Conservation (phyloP, 1,140 invertebrate genomes). For the Gyrodactylus bullatarudis region DNA sequence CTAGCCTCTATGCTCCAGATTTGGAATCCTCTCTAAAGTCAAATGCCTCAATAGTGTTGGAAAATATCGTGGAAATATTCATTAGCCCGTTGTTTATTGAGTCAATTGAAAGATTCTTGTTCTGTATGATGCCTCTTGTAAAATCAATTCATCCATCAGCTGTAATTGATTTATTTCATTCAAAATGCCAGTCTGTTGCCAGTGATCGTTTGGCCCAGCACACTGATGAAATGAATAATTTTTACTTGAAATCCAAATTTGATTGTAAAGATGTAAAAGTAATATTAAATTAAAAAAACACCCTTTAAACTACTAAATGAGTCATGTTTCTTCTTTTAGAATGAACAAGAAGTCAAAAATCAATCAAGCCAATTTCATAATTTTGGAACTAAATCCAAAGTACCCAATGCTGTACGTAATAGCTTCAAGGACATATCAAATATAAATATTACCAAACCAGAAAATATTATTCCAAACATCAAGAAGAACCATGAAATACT, state of each 20-base stretch:
- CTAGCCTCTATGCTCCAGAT: background rate
- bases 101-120: background rate
- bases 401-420: background rate
- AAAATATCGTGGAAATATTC: background rate
- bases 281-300: no score
- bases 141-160: background rate
- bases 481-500: background rate
- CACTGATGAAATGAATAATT: no score
- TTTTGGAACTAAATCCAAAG: no score
- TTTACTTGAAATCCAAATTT: no score
- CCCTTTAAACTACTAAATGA: no score
- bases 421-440: background rate
- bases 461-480: background rate
- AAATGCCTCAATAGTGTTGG: background rate
- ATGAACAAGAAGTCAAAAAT: no score
- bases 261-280: no score
- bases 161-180: background rate
- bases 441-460: background rate
- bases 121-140: background rate
- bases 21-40: background rate
- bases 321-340: no score
- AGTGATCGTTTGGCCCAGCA: background rate
- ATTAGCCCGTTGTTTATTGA: background rate
- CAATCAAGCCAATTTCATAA: no score
- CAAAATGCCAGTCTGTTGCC: background rate